Evolutionary conservation across 2,888 invertebrate species (phyloP), one percentile per base, ranked within the genome.

Genomic region (Cephus rjabovi): DNA sequence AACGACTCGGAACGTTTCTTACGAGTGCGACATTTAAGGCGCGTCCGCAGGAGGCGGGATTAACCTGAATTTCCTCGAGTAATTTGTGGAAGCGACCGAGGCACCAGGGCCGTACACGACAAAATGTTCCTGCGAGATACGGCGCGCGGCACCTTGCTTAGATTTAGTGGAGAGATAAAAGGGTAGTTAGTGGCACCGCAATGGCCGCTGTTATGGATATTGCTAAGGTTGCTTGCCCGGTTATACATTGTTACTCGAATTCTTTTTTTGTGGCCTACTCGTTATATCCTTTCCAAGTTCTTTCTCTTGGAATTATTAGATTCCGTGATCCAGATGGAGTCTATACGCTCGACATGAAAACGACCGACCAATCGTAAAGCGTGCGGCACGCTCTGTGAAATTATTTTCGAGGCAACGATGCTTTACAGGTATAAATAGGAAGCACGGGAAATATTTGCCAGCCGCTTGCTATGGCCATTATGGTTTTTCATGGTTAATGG

Each of bases 151-250:
- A 71, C 31, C 71, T 71, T 34, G 71, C 71, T 71, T 71, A 71
- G 71, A 71, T 71, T 71, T 71, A 71, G 71, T 71, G 34, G 31
- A 71, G 34, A 34, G 71, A 71, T 71, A 71, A 71, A 71, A 71
- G 71, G n/a, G 71, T 31, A 34, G 71, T 71, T 71, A 71, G 71
- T 33, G 34, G 71, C 12, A 33, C 15, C 71, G 71, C 33, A 71
- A 71, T 34, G 34, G 71, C 71, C 71, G 15, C 71, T 71, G 71
- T 34, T 71, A 71, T 71, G 71, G 71, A 71, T 71, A 71, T 71
- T 71, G 34, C 71, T 71, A 71, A 71, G 34, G 71, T 71, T 71
- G 31, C 31, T 71, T 71, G 71, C 31, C 71, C 34, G 31, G 56
- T 23, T 56, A 23, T 56, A 56, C 23, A 71, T 34, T 33, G 71